Base-by-base conservation (phyloP, 2,113 vertebrate species). In the Ammodytes dubius region DNA sequence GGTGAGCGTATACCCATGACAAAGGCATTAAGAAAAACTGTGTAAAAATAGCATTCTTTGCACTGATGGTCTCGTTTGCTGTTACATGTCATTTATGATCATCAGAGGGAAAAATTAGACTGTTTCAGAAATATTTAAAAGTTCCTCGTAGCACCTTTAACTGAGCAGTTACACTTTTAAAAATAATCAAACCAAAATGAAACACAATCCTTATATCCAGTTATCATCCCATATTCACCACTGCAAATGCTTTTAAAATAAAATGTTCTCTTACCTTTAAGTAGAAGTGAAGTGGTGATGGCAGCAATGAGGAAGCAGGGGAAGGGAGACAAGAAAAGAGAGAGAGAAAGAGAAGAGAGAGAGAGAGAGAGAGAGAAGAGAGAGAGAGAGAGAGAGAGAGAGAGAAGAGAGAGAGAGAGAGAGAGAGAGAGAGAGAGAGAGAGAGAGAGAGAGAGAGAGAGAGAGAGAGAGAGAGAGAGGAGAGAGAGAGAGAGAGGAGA, bases 221-320 rank as follows among this genome's bases (percentile, higher is more conserved):
- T 42, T 43, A 27, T 65, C 27, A 74, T 59, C 3, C 27, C 11
- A 6, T n/a, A 12, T 11, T 12, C 35, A 57, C 10, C 50, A 12
- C 1, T 35, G 56, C n/a, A 70, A 27, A 54, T 64, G 10, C 1
- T 63, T 17, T 10, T 1, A 52, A 73, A 86, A 82, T 17, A 45
- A 58, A 40, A 46, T 5, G 43, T 54, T 92, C 94, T 95, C 94
- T 95, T 94, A 95, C 95, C 95, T 95, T 92, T 70, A 89, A 37
- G 73, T 19, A 77, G 89, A 79, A 3, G 40, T 8, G 4, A 17
- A 82, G 54, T 3, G 46, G 9, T 67, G 68, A 74, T 63, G 56
- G 63, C 58, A 68, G 57, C 57, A 2, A 58, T 17, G 19, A 15
- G 57, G 70, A 27, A n/a, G 59, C 67, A 75, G 57, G 47, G 17